phyloP scores from a whole-genome alignment of 2,113 vertebrate genomes.

The human region GRCh38 chr21:28652001-28652500 shows the following conservation, averaged over 20 bases:
- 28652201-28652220: neutral
- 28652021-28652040: neutral
- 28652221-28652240: neutral
- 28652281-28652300: neutral
- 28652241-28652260: neutral
- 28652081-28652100: conserved; percentile 3
- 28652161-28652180: neutral
- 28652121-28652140: neutral
- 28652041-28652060: conserved; percentile 39
- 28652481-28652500: neutral
- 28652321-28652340: neutral
- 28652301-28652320: neutral
- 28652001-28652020: conserved; percentile 55
- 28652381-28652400: neutral
- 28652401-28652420: neutral
- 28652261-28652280: neutral
- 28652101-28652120: conserved; percentile 29
- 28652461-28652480: neutral
- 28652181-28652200: neutral
- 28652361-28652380: neutral
- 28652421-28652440: neutral
- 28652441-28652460: neutral
- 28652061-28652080: conserved; percentile 53
- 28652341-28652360: neutral
- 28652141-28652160: neutral